A percentile compares a stretch with the other conserved stretches of the same genome.
Conservation (phyloP, 2,888 invertebrate genomes). For the Masnerella sp. region DNA sequence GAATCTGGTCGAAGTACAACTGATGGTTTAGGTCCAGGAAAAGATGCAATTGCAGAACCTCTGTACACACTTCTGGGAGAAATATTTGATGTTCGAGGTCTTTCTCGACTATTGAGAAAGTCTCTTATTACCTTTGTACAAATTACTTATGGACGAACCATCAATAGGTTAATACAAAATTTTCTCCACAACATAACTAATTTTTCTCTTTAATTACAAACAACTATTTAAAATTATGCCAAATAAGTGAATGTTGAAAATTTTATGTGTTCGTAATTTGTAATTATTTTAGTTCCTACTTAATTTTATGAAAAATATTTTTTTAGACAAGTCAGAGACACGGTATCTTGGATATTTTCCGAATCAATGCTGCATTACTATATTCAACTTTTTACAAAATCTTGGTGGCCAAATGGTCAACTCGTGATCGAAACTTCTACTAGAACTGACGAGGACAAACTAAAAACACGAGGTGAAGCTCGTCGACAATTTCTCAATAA, state of each 20-base stretch:
- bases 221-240: too few species aligned
- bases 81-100: conserved; percentile 93
- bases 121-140: conserved; percentile 94
- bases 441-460: conserved; percentile 82
- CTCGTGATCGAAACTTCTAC: conserved; percentile 80
- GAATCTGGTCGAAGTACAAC: conserved; percentile 77
- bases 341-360: conserved; percentile 90
- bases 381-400: conserved; percentile 88
- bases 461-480: conserved; percentile 85
- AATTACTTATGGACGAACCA: conserved; percentile 93
- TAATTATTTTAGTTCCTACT: too few species aligned
- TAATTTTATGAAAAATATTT: conserved; percentile 61
- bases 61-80: conserved; percentile 92
- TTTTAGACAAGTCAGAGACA: conserved; percentile 90
- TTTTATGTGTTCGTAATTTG: too few species aligned
- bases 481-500: conserved; percentile 84
- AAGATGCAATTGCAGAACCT: conserved; percentile 94
- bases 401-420: conserved; percentile 94
- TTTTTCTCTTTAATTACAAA: too few species aligned
- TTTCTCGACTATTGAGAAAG: conserved; percentile 91
- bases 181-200: background rate
- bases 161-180: conserved; percentile 84
- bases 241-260: background rate
- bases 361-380: conserved; percentile 95
- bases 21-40: conserved; percentile 77